Base-by-base conservation (phyloP, 1,140 invertebrate genomes). In the Papilio polytes region DNA sequence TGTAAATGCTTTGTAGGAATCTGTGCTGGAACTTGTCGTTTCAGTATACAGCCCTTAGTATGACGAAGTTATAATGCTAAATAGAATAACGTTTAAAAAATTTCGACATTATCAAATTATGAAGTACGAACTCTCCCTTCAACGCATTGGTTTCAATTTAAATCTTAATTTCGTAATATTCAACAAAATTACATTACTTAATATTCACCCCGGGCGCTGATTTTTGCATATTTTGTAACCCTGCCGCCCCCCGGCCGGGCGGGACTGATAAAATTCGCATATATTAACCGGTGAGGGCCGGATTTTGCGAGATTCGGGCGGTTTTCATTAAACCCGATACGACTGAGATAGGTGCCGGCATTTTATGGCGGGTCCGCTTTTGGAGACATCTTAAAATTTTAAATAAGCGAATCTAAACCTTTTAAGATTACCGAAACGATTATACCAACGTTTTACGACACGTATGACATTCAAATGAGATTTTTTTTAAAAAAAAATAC, bases 81-180 rank as follows among this genome's bases (percentile, higher is more conserved):
- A 15, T 18, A 18, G 48, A 51, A 51, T 51, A 18, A 51, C 15
- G 59, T 63, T 90, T 90, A 92, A 90, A n/a, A 70, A 70, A 70
- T 36, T 31, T 70, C 12, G 12, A 31, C 20, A 31, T 70, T 4
- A 70, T 70, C 26, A 70, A 70, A 70, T 70, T 13, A 70, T 70
- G 63, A 70, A 70, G 63, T 15, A 70, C 26, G 63, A 31, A 31
- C 26, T 31, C 26, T 70, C 63, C 63, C 63, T 31, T 88, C 86
- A 90, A 87, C 90, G 93, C 94, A 95, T 95, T 95, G 94, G 95
- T 95, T 95, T 95, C 94, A 95, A 95, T 95, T 95, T 95, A 89
- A 95, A 95, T 94, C 94, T 95, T 95, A 95, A 95, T 95, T 95
- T 93, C 86, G 89, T 92, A 94, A 95, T 95, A 95, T 95, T 95